Evolutionary conservation across 2,797 vertebrate genomes (phyloP).

Genomic region (Oreonectes daqikongensis): DNA sequence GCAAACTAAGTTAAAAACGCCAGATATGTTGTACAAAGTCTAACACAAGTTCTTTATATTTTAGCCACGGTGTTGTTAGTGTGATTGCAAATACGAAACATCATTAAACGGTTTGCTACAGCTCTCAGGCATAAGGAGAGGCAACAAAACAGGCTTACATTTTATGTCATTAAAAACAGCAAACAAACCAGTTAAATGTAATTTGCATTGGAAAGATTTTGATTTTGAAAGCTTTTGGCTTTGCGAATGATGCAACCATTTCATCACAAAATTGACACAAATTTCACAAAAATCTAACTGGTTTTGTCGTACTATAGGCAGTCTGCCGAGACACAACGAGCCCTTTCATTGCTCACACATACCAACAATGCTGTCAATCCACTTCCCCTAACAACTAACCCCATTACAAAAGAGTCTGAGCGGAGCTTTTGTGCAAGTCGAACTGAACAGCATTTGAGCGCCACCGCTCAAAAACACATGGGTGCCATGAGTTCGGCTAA

Average conservation of each 20-base stretch:
- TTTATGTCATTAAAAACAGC: neutral
- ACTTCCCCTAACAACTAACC: conserved; percentile 26
- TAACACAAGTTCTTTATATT: neutral
- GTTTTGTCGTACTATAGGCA: conserved; percentile 44
- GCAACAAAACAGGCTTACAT: neutral
- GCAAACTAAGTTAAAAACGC: conserved; percentile 17
- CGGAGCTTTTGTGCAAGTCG: conserved; percentile 18
- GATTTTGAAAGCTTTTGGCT: conserved; percentile 17
- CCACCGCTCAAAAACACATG: conserved; percentile 10
- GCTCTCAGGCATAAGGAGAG: neutral
- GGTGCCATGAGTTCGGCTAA: conserved; percentile 11
- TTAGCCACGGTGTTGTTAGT: neutral
- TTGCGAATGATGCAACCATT: conserved; percentile 13
- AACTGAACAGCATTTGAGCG: neutral
- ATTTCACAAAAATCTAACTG: conserved; percentile 10
- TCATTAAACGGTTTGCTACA: neutral
- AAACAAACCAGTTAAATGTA: neutral
- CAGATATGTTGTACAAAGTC: conserved; percentile 1
- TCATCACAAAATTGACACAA: neutral
- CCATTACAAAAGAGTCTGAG: conserved; percentile 24
- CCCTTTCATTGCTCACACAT: conserved; percentile 56
- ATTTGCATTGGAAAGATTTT: neutral
- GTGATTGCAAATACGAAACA: neutral
- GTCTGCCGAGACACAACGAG: conserved; percentile 50
- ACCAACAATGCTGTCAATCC: conserved; percentile 41